Evolutionary conservation across 1,140 invertebrate genomes (phyloP), one percentile per base, ranked within the genome.

Genomic region (Armadillidium nasatum): DNA sequence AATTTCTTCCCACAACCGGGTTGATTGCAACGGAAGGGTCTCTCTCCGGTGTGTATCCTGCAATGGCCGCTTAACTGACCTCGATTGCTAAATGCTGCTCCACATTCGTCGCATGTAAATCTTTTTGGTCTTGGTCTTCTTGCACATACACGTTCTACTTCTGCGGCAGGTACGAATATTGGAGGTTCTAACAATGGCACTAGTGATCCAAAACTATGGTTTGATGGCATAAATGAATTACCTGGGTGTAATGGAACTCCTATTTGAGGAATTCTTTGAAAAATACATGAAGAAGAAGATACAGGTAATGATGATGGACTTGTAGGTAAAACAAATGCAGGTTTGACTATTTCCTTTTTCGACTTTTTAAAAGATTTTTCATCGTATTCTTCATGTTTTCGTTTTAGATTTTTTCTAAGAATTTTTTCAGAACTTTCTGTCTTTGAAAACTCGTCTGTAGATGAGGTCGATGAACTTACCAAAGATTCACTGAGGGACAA

Each of bases 61-160:
- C 95, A 89, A 83, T 97, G 94, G 75, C 94, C 94, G 84, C 93
- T 94, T 0, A 97, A 86, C 82, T 97, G 94, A 0, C 94, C 94
- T 83, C 95, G 95, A 83, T 96, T 97, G 45, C 93, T 94, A 83
- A 96, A 96, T 0, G 92, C 92, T 0, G 94, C 92, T 76, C 93
- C 88, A 83, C 94, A 96, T 82, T 94, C 90, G 0, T 92, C 91
- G 84, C 94, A 96, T 78, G 90, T 90, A 83, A 94, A 96, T 81
- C 93, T 93, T 84, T 96, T 96, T 0, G 93, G 93, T 7, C 94
- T 86, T 0, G 75, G 75, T 10, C 78, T 44, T 9, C 75, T 71
- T 4, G 74, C 78, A 19, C 78, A 79, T 44, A 76, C 78, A 2
- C 78, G 44, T 50, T 76, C 75, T 21, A 79, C 75, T 44, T 79